phyloP scores from a whole-genome alignment of 2,888 invertebrate genomes.

The Caenorhabditis sp. region DNA sequence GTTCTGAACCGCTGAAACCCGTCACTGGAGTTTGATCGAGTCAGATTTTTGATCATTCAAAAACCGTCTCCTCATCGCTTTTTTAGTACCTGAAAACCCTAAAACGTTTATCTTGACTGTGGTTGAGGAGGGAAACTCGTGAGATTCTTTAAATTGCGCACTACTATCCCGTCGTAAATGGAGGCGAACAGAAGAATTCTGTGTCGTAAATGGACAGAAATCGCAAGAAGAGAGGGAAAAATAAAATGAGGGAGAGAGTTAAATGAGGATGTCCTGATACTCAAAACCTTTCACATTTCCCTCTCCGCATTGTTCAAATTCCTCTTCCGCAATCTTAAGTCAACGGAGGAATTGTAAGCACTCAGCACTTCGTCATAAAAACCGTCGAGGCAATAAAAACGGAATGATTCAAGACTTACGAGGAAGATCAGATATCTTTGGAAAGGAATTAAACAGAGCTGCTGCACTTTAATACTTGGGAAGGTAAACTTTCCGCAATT shows the following conservation, averaged over 20 bases:
- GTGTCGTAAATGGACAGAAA: conserved; percentile 56
- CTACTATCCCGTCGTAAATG: conserved; percentile 52
- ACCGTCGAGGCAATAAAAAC: conserved; percentile 25
- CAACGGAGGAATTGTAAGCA: conserved; percentile 19
- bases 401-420: conserved; percentile 26
- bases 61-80: conserved; percentile 30
- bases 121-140: conserved; percentile 35
- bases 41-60: conserved; percentile 46
- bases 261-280: conserved; percentile 48
- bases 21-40: conserved; percentile 21
- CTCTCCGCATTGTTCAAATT: conserved; percentile 49
- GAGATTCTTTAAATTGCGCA: conserved; percentile 54
- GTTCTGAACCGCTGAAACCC: conserved; percentile 3
- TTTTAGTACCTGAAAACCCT: conserved; percentile 50
- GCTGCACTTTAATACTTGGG: conserved; percentile 17
- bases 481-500: no score
- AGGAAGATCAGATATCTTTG: conserved; percentile 22
- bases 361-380: conserved; percentile 31
- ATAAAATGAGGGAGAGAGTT: conserved; percentile 18
- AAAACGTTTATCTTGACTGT: conserved; percentile 54
- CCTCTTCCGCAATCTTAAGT: conserved; percentile 31
- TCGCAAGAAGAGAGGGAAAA: conserved; percentile 19
- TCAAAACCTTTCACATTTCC: conserved; percentile 23
- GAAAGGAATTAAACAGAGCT: background rate
- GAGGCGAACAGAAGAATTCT: conserved; percentile 28